Conservation (phyloP, 2,113 vertebrate species). For the Phaethornis superciliosus region DNA sequence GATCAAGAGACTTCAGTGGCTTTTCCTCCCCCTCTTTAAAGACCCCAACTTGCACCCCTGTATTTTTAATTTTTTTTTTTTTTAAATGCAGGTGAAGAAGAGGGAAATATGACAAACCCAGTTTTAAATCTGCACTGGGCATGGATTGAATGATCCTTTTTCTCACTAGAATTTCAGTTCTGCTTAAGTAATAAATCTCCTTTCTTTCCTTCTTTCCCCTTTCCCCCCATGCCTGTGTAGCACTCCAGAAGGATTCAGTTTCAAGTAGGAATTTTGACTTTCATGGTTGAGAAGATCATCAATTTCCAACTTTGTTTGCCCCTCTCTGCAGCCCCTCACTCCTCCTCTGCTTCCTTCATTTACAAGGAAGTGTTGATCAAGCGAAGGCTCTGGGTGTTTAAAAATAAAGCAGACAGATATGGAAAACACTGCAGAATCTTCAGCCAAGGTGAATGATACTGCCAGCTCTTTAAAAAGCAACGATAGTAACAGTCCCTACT, state of each 20-base stretch:
- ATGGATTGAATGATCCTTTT: constrained; percentile 44
- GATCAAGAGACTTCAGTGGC: constrained; percentile 55
- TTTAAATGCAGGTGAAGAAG: neutral
- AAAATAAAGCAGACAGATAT: constrained; percentile 83
- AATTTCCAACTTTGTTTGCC: constrained; percentile 46
- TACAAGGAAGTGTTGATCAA: constrained; percentile 78
- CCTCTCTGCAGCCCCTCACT: constrained; percentile 2
- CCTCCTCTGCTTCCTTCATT: constrained; percentile 63
- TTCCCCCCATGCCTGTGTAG: constrained; percentile 14
- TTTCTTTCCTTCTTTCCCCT: constrained; percentile 23
- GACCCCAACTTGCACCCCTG: neutral
- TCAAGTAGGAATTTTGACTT: constrained; percentile 76
- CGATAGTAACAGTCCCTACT: neutral
- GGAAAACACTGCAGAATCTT: constrained; percentile 62
- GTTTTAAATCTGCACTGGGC: constrained; percentile 1
- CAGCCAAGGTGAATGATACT: constrained; percentile 30
- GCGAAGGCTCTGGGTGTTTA: constrained; percentile 76
- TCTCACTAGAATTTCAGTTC: constrained; percentile 70
- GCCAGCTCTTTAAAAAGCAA: constrained; percentile 24
- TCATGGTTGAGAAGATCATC: constrained; percentile 52
- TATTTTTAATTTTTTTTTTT: neutral
- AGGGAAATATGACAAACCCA: constrained; percentile 37
- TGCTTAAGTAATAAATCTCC: constrained; percentile 73
- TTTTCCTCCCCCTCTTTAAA: constrained; percentile 2
- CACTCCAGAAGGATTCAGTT: constrained; percentile 67